These are phyloP conservation scores for Agelaius tricolor DNA, from an alignment of 2,113 vertebrate genomes.

Conservation along the genomic window DNA sequence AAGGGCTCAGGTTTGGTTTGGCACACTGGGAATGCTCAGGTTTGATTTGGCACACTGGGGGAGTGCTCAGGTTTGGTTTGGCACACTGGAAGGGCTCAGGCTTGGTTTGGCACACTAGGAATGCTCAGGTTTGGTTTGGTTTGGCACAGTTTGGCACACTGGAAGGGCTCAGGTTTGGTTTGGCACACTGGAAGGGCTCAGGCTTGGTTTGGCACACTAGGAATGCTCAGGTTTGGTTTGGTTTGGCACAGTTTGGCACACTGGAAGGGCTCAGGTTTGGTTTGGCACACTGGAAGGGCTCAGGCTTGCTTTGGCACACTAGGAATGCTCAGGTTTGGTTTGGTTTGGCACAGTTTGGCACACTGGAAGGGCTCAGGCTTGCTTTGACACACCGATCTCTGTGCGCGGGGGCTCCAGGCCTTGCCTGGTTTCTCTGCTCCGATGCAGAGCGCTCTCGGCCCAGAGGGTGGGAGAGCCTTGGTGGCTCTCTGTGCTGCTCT, in stretches of 20 bases:
- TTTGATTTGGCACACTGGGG: not conserved
- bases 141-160: no score
- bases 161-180: fast-evolving
- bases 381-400: fast-evolving
- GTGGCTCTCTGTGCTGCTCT: not conserved
- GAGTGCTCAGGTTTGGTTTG: not conserved
- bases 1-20: not conserved
- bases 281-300: fast-evolving
- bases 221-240: not conserved
- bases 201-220: not conserved
- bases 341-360: no score
- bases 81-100: fast-evolving
- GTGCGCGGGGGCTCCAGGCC: fast-evolving
- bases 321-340: not conserved
- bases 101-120: no score
- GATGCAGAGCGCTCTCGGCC: fast-evolving
- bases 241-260: no score
- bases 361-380: no score
- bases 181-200: fast-evolving
- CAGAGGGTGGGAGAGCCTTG: fast-evolving
- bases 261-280: no score
- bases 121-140: not conserved
- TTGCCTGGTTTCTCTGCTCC: not conserved
- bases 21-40: fast-evolving
- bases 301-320: not conserved